A percentile compares a stretch with the other conserved stretches of the same genome.
Evolutionary conservation across 2,888 invertebrate genomes (phyloP).

Genomic region (Poecilus cupreus): DNA sequence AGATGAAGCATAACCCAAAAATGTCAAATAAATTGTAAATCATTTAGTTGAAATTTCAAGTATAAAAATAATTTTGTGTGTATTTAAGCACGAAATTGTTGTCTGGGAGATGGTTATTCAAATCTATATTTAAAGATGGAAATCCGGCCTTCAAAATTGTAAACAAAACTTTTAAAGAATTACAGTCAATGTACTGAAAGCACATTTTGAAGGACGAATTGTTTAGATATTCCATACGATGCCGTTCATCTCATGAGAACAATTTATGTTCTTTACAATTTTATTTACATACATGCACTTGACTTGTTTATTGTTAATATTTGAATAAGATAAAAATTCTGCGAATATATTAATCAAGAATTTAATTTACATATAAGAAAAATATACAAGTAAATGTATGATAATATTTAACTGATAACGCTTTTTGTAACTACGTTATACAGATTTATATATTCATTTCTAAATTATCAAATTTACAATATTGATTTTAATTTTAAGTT

Average conservation of each 20-base stretch:
- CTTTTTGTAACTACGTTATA: no score
- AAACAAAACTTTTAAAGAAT: slow-evolving; percentile 14
- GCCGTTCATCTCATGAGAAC: background rate
- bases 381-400: no score
- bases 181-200: slow-evolving; percentile 30
- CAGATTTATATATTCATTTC: no score
- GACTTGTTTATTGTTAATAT: no score
- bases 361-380: no score
- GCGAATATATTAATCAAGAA: no score
- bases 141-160: slow-evolving; percentile 17
- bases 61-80: background rate
- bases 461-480: background rate
- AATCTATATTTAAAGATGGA: slow-evolving; percentile 26
- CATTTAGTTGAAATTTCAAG: background rate
- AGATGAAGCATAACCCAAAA: no score
- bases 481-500: background rate
- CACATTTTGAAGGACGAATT: background rate
- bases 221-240: background rate
- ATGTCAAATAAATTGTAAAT: no score
- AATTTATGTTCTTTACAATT: background rate
- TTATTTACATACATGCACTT: background rate
- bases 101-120: background rate
- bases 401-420: no score
- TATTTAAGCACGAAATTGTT: background rate
- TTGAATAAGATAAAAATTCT: no score